Evolutionary conservation across 2,797 vertebrate species (phyloP), one percentile per base, ranked within the genome.

Genomic region (Pteropus rufus): DNA sequence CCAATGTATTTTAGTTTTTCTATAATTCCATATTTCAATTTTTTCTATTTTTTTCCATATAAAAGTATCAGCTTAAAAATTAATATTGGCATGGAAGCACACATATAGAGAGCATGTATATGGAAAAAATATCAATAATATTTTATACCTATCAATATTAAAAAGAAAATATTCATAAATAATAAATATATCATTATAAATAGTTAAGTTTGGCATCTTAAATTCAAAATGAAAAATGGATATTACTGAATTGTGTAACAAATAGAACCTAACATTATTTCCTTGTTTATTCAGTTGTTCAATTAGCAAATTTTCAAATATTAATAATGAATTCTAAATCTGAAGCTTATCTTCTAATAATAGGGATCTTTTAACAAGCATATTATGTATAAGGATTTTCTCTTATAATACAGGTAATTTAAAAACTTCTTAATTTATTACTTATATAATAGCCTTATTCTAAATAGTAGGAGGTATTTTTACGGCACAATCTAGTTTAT

Each of bases 11-110:
- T 88, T 70, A 62, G 19, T 36, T 85, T 65, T 91, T 49, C 19
- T 94, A 8, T 44, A 96, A 70, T 97, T 97, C 92, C 96, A 46
- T 46, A 44, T 73, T 80, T 56, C 34, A 14, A 18, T 64, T 54
- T 52, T 52, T 88, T 64, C 24, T 85, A 10, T n/a, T 97, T 58
- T 97, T 97, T 96, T 96, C 81, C 75, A 89, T 91, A 52, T 44
- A 92, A 96, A 97, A 81, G 60, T 93, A 69, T 80, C 73, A 97
- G 34, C 84, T 92, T 97, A 96, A 91, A 89, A 89, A 94, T 93
- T 88, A 85, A 62, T 84, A 94, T 26, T 89, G 58, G 75, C 93
- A 79, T 6, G 52, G 44, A 96, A 72, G 97, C 80, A 52, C 14
- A 75, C 7, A 90, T 80, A 93, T 31, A 14, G 62, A 95, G 31